Base-by-base conservation (phyloP, 30 jellyfish, hydroid and myxozoan species). In the Hydractinia symbiolongicarpus region DNA sequence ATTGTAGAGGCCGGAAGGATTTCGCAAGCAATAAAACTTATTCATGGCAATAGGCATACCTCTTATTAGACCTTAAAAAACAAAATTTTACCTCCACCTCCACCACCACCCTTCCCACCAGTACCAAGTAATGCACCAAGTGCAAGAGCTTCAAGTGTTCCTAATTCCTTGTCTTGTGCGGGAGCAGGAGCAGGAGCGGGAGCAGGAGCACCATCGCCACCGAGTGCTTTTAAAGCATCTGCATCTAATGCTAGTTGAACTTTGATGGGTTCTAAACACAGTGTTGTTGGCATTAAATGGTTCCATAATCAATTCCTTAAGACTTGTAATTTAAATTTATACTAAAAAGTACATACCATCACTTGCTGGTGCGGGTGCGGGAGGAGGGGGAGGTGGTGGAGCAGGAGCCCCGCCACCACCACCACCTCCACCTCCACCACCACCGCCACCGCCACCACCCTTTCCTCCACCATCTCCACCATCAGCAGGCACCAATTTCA, bases 401-500 rank as follows among this genome's bases (percentile, higher is more conserved):
- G 66, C 84, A 44, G 54, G 87, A 4, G 81, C 94, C 1, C 87
- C 87, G 7, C 94, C 96, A 9, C 93, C 93, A 4, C 89, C 84
- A 0, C 86, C 93, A 3, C 86, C 93, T 3, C 89, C 89, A 10
- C 87, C 94, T 9, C 85, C 86, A 6, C 87, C 94, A 44, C 93
- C 89, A 19, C 96, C 96, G 30, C 90, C 96, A 20, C 90, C 90
- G 70, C 87, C 96, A 14, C 84, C 96, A 16, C 76, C 87, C 4
- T 55, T 89, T 16, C 86, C 96, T 19, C 93, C 96, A 55, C 89
- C 96, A 40, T 79, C 86, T 20, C 88, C 89, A 19, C 50, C 54
- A 53, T 81, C 88, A 73, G 95, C 97, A 60, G 97, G 97, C 7
- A 90, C 97, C 50, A 90, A 86, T 75, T 90, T 90, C 96, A 90